These are phyloP conservation scores for Mesembrinibis cayennensis DNA, from an alignment of 2,113 vertebrate genomes.

Conservation along the genomic window DNA sequence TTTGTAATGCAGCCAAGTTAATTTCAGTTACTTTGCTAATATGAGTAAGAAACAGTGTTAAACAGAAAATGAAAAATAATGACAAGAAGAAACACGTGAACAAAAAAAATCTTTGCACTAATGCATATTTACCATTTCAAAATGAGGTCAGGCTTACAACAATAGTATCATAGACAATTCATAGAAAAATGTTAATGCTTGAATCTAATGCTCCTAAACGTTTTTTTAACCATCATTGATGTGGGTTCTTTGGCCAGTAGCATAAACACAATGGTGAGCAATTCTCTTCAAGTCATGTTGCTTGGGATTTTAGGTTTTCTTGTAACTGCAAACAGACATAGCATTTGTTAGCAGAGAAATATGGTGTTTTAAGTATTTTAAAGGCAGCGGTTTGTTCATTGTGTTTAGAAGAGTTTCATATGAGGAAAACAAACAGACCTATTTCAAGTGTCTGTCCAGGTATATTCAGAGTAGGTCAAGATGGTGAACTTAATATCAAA, in stretches of 20 bases:
- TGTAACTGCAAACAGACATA: neutral
- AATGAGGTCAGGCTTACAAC: neutral
- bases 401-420: neutral
- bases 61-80: neutral
- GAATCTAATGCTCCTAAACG: neutral
- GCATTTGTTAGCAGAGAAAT: neutral
- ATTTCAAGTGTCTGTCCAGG: neutral
- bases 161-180: neutral
- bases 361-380: neutral
- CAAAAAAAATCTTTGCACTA: neutral
- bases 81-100: neutral
- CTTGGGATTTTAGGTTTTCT: neutral
- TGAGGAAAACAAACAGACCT: neutral
- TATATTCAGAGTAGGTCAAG: neutral
- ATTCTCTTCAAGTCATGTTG: neutral
- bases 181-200: neutral
- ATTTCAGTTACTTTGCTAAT: neutral
- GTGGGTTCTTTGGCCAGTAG: neutral
- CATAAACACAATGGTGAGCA: neutral
- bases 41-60: neutral
- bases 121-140: neutral
- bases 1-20: slow-evolving; percentile 19
- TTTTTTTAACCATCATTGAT: neutral
- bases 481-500: neutral
- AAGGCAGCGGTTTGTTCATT: neutral